These are phyloP conservation scores for Orchesella cincta DNA, from an alignment of 1,140 invertebrate species.

Conservation along the genomic window DNA sequence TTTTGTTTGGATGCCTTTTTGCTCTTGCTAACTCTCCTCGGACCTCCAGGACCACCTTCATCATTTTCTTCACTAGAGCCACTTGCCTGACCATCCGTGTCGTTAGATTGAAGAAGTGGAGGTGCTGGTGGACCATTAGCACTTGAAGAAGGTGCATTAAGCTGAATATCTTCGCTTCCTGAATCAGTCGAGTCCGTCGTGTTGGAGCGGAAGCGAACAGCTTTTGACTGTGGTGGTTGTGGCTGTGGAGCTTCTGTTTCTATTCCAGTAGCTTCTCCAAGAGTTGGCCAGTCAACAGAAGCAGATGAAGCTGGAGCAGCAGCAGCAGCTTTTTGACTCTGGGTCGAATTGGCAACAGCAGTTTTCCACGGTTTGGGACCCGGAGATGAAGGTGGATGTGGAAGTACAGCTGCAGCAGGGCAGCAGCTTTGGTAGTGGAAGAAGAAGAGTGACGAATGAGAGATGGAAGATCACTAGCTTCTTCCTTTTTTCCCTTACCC, in stretches of 20 bases:
- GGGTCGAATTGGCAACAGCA: not conserved
- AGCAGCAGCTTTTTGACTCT: not conserved
- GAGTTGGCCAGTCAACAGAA: slow-evolving; percentile 44
- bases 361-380: not conserved
- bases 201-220: slow-evolving; percentile 28
- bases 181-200: slow-evolving; percentile 45
- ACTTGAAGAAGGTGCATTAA: slow-evolving; percentile 5
- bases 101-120: slow-evolving; percentile 15
- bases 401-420: not conserved
- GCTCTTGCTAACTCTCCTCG: not conserved
- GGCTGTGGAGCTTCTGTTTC: not conserved
- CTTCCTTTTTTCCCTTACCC: not conserved
- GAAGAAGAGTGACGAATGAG: slow-evolving; percentile 15
- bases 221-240: not conserved
- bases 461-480: not conserved
- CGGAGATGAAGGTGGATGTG: not conserved
- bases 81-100: slow-evolving; percentile 27
- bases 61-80: slow-evolving; percentile 37
- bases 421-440: not conserved
- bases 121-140: slow-evolving; percentile 35
- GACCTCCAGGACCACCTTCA: not conserved
- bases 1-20: slow-evolving; percentile 32
- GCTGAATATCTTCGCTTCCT: slow-evolving; percentile 33
- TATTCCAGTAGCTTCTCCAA: slow-evolving; percentile 35
- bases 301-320: not conserved